A percentile compares a stretch with the other conserved stretches of the same genome.
Evolutionary conservation across 2,113 vertebrate species (phyloP).

Genomic region (Ginglymostoma cirratum): DNA sequence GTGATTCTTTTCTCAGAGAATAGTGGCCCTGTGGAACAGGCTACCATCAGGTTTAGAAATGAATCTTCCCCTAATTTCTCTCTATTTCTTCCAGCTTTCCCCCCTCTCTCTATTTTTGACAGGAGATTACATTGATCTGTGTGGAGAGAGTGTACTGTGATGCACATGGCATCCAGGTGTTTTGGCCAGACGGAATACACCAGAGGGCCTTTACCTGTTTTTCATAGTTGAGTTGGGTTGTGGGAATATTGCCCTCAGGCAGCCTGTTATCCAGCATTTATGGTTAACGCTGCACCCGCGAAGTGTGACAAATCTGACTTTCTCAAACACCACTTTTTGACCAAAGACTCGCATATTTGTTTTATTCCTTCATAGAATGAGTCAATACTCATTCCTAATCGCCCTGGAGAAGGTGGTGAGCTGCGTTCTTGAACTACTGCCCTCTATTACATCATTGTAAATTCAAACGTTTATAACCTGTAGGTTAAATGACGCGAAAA

Average conservation of each 20-base stretch:
- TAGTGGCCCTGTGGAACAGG: no score
- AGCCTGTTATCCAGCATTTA: not conserved
- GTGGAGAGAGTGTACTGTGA: not conserved
- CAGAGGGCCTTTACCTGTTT: not conserved
- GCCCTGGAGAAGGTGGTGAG: no score
- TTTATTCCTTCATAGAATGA: no score
- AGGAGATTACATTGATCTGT: not conserved
- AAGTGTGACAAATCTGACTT: not conserved
- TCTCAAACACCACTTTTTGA: not conserved
- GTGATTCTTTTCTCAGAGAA: no score
- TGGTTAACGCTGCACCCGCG: not conserved
- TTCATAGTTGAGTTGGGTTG: not conserved
- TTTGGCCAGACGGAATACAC: not conserved
- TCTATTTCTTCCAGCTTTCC: not conserved
- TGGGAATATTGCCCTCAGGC: not conserved
- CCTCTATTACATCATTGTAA: not conserved
- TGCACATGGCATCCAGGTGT: not conserved
- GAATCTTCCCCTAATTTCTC: not conserved
- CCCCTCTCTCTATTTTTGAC: not conserved
- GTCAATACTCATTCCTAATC: no score
- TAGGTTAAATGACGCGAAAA: constrained; percentile 19
- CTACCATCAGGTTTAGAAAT: not conserved
- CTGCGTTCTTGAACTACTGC: no score
- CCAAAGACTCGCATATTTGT: not conserved
- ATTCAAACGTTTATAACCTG: not conserved